These are phyloP conservation scores for Salvelinus sp. DNA, from an alignment of 2,113 vertebrate species.

Conservation along the genomic window DNA sequence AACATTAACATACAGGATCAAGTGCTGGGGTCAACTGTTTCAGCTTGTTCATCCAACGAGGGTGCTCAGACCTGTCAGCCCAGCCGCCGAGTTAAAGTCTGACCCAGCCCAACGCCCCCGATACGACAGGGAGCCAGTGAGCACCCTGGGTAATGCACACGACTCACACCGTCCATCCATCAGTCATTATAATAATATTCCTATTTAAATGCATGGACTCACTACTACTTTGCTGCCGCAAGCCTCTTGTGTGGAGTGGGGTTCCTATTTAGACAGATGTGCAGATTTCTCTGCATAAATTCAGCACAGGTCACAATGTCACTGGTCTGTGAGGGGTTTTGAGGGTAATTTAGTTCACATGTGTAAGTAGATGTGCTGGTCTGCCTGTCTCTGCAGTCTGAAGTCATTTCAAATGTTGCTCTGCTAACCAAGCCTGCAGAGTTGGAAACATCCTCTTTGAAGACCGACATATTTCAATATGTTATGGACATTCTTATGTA, in stretches of 20 bases:
- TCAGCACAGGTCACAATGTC: slow-evolving; percentile 37
- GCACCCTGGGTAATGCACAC: slow-evolving; percentile 23
- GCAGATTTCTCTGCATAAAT: slow-evolving; percentile 21
- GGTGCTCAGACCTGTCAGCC: slow-evolving; percentile 55
- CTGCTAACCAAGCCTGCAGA: slow-evolving; percentile 15
- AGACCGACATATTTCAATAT: not conserved
- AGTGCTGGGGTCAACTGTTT: slow-evolving; percentile 56
- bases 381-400: not conserved
- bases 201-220: slow-evolving; percentile 97
- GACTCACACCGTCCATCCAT: slow-evolving; percentile 35
- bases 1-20: slow-evolving; percentile 55
- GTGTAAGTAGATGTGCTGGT: slow-evolving; percentile 6
- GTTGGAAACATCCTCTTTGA: slow-evolving; percentile 14
- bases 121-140: slow-evolving; percentile 9
- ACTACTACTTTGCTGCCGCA: slow-evolving; percentile 78
- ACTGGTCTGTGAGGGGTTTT: slow-evolving; percentile 23
- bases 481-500: not conserved
- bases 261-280: slow-evolving; percentile 49
- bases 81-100: slow-evolving; percentile 62
- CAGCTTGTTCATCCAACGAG: slow-evolving; percentile 47
- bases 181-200: slow-evolving; percentile 92
- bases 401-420: too few relatives aligned
- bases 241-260: slow-evolving; percentile 63
- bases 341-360: slow-evolving; percentile 36
- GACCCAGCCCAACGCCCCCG: slow-evolving; percentile 29